Percentiles rank a stretch among this genome's conserved stretches.
phyloP scores from a whole-genome alignment of 2,888 invertebrate species.

The Dione juno region DNA sequence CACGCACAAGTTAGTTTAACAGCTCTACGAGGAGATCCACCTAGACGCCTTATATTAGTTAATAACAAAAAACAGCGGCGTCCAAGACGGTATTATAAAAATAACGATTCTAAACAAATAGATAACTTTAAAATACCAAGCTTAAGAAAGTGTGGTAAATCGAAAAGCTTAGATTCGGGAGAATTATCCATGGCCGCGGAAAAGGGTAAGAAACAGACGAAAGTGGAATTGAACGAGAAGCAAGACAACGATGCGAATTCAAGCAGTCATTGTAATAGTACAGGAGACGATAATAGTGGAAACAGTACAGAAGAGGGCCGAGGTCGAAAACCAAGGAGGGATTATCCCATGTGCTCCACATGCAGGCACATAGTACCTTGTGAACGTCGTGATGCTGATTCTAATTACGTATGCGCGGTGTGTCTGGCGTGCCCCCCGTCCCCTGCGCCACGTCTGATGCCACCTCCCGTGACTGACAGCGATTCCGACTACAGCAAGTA shows the following conservation, averaged over 20 bases:
- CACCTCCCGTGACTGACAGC: slow-evolving; percentile 60
- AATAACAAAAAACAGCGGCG: slow-evolving; percentile 85
- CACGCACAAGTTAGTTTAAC: slow-evolving; percentile 89
- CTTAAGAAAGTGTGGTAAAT: slow-evolving; percentile 89
- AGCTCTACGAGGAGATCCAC: slow-evolving; percentile 89
- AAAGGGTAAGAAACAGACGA: slow-evolving; percentile 59
- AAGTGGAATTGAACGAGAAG: slow-evolving; percentile 49
- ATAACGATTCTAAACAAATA: slow-evolving; percentile 58
- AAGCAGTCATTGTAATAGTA: slow-evolving; percentile 59
- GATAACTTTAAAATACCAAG: slow-evolving; percentile 71
- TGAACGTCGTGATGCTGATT: slow-evolving; percentile 52
- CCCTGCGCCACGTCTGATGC: slow-evolving; percentile 43
- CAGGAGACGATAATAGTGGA: slow-evolving; percentile 59
- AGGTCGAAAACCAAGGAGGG: slow-evolving; percentile 53
- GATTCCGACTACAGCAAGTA: slow-evolving; percentile 83
- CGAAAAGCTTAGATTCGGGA: slow-evolving; percentile 93
- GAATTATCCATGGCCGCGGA: slow-evolving; percentile 87
- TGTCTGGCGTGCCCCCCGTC: slow-evolving; percentile 46
- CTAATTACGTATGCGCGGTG: slow-evolving; percentile 56
- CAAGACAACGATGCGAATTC: slow-evolving; percentile 52
- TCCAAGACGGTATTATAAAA: slow-evolving; percentile 66
- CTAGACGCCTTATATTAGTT: slow-evolving; percentile 89
- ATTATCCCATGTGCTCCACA: slow-evolving; percentile 58
- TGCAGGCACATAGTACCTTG: slow-evolving; percentile 60
- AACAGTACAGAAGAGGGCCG: slow-evolving; percentile 58